These are phyloP conservation scores for Patella depressa DNA, from an alignment of 2,888 invertebrate species.

Conservation along the genomic window DNA sequence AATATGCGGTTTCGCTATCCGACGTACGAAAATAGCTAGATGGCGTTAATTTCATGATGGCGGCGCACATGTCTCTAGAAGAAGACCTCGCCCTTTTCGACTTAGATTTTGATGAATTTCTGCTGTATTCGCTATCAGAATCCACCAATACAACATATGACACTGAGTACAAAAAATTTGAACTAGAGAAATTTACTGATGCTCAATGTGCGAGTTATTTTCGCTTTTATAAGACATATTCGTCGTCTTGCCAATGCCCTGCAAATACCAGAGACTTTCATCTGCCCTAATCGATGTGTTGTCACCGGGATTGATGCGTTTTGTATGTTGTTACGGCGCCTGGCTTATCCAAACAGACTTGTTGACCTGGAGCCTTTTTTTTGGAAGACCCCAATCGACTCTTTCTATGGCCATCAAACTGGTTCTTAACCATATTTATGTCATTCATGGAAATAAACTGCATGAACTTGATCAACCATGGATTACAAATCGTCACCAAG, in stretches of 20 bases:
- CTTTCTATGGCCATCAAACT: background rate
- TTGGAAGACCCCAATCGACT: background rate
- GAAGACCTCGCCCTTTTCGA: no score
- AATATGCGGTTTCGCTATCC: no score
- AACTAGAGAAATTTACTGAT: background rate
- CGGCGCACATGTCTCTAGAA: no score
- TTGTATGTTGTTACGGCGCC: background rate
- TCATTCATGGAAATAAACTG: background rate
- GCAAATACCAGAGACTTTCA: background rate
- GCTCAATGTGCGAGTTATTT: background rate
- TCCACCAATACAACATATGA: no score
- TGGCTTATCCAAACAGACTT: background rate
- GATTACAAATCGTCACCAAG: background rate
- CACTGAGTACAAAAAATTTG: background rate
- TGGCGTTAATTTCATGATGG: no score
- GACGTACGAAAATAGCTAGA: no score
- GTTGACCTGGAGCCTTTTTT: background rate
- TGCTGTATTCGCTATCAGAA: no score
- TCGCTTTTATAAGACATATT: background rate
- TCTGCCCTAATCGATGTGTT: background rate
- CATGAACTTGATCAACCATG: background rate
- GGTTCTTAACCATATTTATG: background rate
- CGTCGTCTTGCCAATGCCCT: background rate
- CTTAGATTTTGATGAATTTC: no score
- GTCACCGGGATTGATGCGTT: background rate